A percentile compares a stretch with the other conserved stretches of the same genome.
These are phyloP conservation scores for Atopsyche davidsoni DNA, from an alignment of 1,140 invertebrate species.

Conservation along the genomic window DNA sequence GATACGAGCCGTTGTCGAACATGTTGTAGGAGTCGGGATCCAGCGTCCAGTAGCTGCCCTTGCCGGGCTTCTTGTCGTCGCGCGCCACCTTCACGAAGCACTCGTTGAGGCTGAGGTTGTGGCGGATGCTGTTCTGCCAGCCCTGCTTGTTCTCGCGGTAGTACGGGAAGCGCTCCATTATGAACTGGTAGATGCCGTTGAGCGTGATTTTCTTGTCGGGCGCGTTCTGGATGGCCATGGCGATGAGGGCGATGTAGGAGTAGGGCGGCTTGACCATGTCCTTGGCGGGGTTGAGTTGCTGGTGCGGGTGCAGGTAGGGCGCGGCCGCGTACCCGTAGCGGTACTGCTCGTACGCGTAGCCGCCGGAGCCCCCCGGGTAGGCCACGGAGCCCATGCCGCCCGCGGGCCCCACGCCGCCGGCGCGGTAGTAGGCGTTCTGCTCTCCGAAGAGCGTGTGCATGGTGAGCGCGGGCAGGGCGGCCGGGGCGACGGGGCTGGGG, in stretches of 20 bases:
- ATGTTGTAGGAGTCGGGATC: conserved; percentile 96
- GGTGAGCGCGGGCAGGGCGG: conserved; percentile 34
- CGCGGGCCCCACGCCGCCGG: conserved; percentile 40
- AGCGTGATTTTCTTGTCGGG: conserved; percentile 92
- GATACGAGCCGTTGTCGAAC: conserved; percentile 97
- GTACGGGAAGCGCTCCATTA: conserved; percentile 96
- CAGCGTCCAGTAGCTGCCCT: conserved; percentile 96
- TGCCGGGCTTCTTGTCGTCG: conserved; percentile 91
- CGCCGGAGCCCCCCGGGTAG: conserved; percentile 43
- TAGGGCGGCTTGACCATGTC: conserved; percentile 96
- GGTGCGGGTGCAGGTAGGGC: conserved; percentile 56
- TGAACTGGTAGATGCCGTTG: conserved; percentile 98
- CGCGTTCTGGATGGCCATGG: conserved; percentile 95
- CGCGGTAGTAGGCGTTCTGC: conserved; percentile 66
- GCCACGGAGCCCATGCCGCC: conserved; percentile 39
- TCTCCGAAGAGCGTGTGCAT: conserved; percentile 88
- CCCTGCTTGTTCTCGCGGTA: conserved; percentile 96
- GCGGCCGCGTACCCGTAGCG: conserved; percentile 62
- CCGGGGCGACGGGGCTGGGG: conserved; percentile 34
- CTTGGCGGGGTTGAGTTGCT: conserved; percentile 66
- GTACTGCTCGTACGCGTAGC: conserved; percentile 67
- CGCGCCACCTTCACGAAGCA: conserved; percentile 95
- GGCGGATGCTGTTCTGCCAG: conserved; percentile 93
- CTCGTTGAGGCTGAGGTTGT: conserved; percentile 97
- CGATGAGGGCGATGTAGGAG: conserved; percentile 96